Evolutionary conservation across 1,140 invertebrate genomes (phyloP).

Genomic region (Neodiprion pinetum): DNA sequence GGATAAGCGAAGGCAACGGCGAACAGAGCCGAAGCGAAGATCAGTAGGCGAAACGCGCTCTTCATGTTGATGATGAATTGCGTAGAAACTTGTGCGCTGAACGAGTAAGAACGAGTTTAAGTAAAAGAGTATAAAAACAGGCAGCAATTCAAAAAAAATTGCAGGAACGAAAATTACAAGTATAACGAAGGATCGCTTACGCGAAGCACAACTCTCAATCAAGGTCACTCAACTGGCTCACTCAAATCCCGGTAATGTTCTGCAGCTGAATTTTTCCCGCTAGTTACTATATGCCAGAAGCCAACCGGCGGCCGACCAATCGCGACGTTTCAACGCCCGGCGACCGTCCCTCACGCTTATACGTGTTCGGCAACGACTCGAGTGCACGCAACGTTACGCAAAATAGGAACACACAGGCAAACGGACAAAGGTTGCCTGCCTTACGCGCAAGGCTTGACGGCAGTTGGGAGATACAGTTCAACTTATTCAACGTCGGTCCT

Average conservation of each 20-base stretch:
- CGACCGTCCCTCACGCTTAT: not conserved
- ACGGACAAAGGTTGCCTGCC: too few species aligned
- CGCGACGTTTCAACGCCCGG: constrained; percentile 13
- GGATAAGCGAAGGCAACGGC: not conserved
- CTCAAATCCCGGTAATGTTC: constrained; percentile 29
- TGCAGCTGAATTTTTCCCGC: constrained; percentile 28
- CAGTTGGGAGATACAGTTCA: not conserved
- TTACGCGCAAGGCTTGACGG: constrained; percentile 21
- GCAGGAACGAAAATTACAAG: constrained; percentile 29
- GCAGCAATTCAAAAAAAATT: too few species aligned
- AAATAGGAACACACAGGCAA: too few species aligned
- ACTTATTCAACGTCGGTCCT: too few species aligned
- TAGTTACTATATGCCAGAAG: constrained; percentile 25
- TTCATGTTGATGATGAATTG: not conserved
- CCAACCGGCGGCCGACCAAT: constrained; percentile 23
- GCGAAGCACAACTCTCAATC: constrained; percentile 35
- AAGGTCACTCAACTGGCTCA: constrained; percentile 42
- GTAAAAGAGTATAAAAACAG: too few species aligned
- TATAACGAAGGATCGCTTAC: constrained; percentile 28
- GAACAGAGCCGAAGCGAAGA: not conserved
- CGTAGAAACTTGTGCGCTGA: not conserved
- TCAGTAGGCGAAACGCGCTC: not conserved
- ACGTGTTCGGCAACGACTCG: not conserved
- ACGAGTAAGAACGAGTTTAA: not conserved
- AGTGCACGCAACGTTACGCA: not conserved